These are phyloP conservation scores for Gallirallus australis DNA, from an alignment of 2,797 vertebrate genomes.

Conservation along the genomic window DNA sequence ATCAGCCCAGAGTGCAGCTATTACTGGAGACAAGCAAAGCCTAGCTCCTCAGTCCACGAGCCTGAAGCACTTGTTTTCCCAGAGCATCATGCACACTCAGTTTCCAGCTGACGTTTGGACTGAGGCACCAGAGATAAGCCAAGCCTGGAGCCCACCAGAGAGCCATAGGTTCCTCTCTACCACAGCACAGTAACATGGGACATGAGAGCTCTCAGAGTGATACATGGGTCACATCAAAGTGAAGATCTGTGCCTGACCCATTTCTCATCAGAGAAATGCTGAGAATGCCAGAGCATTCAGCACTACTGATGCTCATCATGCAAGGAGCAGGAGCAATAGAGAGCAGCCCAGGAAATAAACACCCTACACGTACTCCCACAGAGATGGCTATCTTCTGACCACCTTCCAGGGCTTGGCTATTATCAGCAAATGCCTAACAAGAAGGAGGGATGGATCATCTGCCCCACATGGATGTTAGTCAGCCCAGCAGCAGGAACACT, in stretches of 20 bases:
- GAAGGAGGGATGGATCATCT: background rate
- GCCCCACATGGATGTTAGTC: background rate
- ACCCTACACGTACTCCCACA: background rate
- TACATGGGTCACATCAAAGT: rapidly evolving
- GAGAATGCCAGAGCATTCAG: background rate
- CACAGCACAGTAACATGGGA: rapidly evolving
- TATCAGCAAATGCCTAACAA: background rate
- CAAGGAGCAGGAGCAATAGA: background rate
- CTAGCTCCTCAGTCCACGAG: background rate
- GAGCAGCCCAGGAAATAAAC: slow-evolving; percentile 24
- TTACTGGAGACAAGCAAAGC: background rate
- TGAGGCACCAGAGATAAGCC: background rate
- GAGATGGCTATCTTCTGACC: background rate
- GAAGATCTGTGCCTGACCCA: background rate
- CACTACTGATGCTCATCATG: background rate
- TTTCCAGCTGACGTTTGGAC: background rate
- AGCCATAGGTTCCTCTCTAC: background rate
- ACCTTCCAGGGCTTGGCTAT: slow-evolving; percentile 11
- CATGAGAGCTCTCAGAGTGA: background rate
- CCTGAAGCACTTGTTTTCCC: background rate
- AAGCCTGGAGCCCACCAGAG: rapidly evolving
- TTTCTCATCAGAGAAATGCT: background rate
- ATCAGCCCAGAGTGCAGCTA: background rate
- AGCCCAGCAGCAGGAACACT: background rate
- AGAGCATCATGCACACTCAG: background rate